Evolutionary conservation across 2,113 vertebrate genomes (phyloP), one percentile per base, ranked within the genome.

Genomic region (Stigmatopora nigra): DNA sequence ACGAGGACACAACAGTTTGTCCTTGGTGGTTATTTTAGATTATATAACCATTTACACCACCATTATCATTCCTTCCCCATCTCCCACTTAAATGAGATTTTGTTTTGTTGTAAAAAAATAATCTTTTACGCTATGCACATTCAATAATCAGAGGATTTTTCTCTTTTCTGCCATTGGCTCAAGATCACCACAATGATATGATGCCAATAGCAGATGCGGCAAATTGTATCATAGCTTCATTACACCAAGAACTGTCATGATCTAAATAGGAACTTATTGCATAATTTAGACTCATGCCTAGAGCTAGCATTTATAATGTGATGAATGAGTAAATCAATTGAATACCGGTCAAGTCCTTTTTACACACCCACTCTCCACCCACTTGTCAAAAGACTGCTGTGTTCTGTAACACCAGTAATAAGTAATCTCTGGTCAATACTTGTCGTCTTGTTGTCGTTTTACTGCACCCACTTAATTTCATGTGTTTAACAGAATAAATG

Each of bases 1-100:
- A 52, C 60, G 38, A 55, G 52, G 55, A 64, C 47, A 63, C 63
- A 65, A 48, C 41, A 65, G 62, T 61, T 59, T 55, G 36, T 61
- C 19, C 7, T 14, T 57, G 61, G 19, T 57, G 64, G 20, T 67
- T 78, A 70, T 74, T 69, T 70, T 59, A 25, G 41, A 44, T 81
- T 77, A 69, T 71, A 31, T 68, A 70, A 78, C 69, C 73, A 71
- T 67, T 61, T 6, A 67, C 67, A 56, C 55, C 58, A 56, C 38
- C 55, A 16, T 65, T 47, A 19, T 67, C 8, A 0, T 51, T 63
- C 48, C 64, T 59, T 65, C 67, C n/a, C 31, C 4, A 6, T 62
- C 72, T 67, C 63, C 68, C 16, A 11, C 52, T 71, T 70, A 67
- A 66, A 73, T 49, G 22, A 56, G 47, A 75, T 56, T 49, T 63